Base-by-base conservation (phyloP, 2,113 vertebrate species). In the Lagopus leucura region DNA sequence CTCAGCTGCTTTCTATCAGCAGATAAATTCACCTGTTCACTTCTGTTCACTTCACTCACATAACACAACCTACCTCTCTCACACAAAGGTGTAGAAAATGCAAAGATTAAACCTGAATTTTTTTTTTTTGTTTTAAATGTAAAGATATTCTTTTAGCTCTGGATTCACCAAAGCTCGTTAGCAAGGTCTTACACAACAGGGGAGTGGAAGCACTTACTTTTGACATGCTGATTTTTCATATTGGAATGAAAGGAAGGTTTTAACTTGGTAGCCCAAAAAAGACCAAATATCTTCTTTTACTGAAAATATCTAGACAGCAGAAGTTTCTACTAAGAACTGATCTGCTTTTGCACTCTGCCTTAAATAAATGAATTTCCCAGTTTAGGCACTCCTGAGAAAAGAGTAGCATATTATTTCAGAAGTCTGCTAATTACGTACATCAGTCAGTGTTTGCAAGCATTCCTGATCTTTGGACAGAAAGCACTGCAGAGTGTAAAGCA, bases 401-500 rank as follows among this genome's bases (percentile, higher is more conserved):
- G 32, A 77, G 20, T 81, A 75, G 11, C 2, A 1, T 11, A 40
- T 66, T 82, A 78, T 86, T 89, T 91, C 28, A 69, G 80, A 61
- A 24, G 17, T 38, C 69, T 86, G 38, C 57, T 78, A 92, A 86
- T 75, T 81, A 30, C 8, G 8, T 54, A 78, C 45, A 71, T 30
- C 57, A 81, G 38, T 57, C 70, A 36, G 11, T 58, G 47, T 43
- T 82, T 81, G 48, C 52, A 88, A 71, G 50, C 22, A 61, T 88
- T 93, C 58, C 88, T 90, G 40, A 66, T 65, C 43, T 72, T 71
- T 69, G 43, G 66, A 90, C 57, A 47, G 80, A 80, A 93, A 71
- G 45, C 47, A 40, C 1, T 71, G 72, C 45, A 67, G 1, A 32
- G 28, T 75, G 50, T 48, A 83, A 88, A 93, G 34, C 27, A 82